Conservation (phyloP, 2,888 invertebrate species). For the Corythucha ciliata region DNA sequence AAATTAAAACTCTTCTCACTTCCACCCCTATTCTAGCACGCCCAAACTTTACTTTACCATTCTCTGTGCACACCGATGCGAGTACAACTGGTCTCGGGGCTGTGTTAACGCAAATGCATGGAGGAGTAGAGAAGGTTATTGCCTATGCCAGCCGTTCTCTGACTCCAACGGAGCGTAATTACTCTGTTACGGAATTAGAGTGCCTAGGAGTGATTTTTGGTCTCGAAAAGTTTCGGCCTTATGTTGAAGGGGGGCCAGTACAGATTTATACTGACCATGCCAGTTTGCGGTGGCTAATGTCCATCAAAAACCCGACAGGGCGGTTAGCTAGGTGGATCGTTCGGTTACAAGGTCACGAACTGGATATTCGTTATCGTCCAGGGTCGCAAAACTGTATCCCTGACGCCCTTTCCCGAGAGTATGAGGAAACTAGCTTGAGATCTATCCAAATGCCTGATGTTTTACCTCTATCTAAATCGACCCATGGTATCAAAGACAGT, state of each 20-base stretch:
- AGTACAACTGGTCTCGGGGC: constrained; percentile 23
- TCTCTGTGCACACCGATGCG: constrained; percentile 27
- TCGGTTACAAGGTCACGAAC: neutral
- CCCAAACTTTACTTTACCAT: constrained; percentile 26
- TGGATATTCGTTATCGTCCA: neutral
- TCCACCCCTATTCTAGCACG: too few relatives aligned
- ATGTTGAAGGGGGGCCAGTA: constrained; percentile 34
- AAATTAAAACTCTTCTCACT: too few relatives aligned
- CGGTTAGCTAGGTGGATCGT: constrained; percentile 32
- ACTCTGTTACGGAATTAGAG: constrained; percentile 32
- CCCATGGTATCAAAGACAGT: too few relatives aligned
- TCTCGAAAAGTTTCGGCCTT: constrained; percentile 30
- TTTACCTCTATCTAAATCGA: too few relatives aligned
- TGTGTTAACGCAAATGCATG: constrained; percentile 31
- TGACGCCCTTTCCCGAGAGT: neutral
- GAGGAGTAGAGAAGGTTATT: constrained; percentile 30
- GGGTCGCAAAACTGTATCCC: neutral
- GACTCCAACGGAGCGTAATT: constrained; percentile 29
- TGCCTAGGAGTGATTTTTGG: constrained; percentile 33
- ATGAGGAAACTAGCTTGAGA: too few relatives aligned
- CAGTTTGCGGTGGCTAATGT: constrained; percentile 31
- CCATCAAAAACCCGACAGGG: constrained; percentile 31
- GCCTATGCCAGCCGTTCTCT: constrained; percentile 33
- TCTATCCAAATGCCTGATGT: too few relatives aligned
- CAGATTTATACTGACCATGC: constrained; percentile 22